Percentiles rank a stretch among this genome's conserved stretches.
Evolutionary conservation across 1,140 invertebrate genomes (phyloP).

Genomic region (Drosophila leontia): DNA sequence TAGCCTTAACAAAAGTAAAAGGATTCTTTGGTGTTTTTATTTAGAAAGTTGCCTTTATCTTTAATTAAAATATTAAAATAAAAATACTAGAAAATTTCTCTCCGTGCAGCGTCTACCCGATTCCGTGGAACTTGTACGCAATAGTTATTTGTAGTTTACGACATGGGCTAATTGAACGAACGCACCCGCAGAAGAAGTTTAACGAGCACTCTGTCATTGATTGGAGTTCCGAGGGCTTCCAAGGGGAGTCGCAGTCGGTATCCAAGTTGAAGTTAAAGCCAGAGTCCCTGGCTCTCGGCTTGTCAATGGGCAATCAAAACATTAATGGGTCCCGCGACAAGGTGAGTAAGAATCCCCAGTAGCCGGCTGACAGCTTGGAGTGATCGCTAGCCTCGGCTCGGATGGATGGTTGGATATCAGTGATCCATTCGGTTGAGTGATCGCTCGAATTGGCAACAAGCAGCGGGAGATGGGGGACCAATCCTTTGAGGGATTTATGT

Average conservation of each 20-base stretch:
- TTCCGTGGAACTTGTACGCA: conserved; percentile 63
- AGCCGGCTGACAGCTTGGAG: conserved; percentile 36
- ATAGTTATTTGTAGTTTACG: conserved; percentile 82
- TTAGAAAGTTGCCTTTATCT: neutral
- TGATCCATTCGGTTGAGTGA: conserved; percentile 29
- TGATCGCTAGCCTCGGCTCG: conserved; percentile 1
- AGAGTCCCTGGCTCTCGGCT: conserved; percentile 41
- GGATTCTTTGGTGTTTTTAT: too few species aligned
- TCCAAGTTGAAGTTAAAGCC: conserved; percentile 18
- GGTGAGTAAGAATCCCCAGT: conserved; percentile 47
- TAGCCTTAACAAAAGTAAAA: neutral
- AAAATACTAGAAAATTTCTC: neutral
- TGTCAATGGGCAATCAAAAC: conserved; percentile 54
- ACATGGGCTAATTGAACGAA: conserved; percentile 75
- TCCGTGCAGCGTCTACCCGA: conserved; percentile 1
- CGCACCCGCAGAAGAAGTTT: conserved; percentile 65
- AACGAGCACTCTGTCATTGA: conserved; percentile 66
- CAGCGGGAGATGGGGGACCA: neutral
- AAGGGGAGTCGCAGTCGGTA: conserved; percentile 46
- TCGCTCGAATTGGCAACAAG: conserved; percentile 11
- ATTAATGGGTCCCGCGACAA: conserved; percentile 44
- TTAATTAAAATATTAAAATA: too few species aligned
- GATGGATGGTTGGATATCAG: conserved; percentile 23
- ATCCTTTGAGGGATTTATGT: conserved; percentile 50
- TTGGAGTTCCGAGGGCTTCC: conserved; percentile 27